Base-by-base conservation (phyloP, 2,888 invertebrate species). In the Sminthurides aquaticus region DNA sequence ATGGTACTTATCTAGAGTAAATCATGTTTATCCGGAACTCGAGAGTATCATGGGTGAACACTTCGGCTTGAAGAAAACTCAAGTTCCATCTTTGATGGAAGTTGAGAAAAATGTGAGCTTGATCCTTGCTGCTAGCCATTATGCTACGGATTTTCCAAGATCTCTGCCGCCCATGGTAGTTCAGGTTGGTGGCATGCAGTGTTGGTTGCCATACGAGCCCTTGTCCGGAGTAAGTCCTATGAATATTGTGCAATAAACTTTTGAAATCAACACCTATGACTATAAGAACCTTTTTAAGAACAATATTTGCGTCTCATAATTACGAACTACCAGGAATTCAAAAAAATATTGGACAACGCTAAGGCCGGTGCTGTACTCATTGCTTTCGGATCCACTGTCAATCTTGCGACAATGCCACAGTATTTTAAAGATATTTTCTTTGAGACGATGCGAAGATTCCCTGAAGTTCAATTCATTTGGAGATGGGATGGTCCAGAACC, bases 401-500 rank as follows among this genome's bases (percentile, higher is more conserved):
- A 70, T 24, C 61, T 64, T 15, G 57, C 65, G 20, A 64, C 28
- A 11, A 55, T 70, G 52, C 67, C 68, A 1, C 34, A 52, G 18
- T 28, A 57, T 1, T 54, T 68, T 25, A 62, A 68, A 20, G 18
- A 26, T 15, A 64, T 61, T 18, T 70, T 70, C 49, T 66, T 70
- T 25, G 52, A 62, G 1, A 64, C 65, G 59, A 60, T 70, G 57
- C 48, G 43, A 8, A 56, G 49, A 1, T 70, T 70, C 26, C 68
- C 70, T 3, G 49, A 65, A 22, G 54, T 69, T 18, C 57, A 68
- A 18, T 73, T 76, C 24, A 57, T 76, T 52, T 74, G 70, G 67
- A 71, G 68, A 64, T 70, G 68, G 66, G 64, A 62, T 57, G 67
- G 66, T 8, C 67, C 69, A 18, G 57, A 26, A 27, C 74, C 73